phyloP scores from a whole-genome alignment of 2,797 vertebrate genomes.

The Ctenochaetus hawaiiensis region DNA sequence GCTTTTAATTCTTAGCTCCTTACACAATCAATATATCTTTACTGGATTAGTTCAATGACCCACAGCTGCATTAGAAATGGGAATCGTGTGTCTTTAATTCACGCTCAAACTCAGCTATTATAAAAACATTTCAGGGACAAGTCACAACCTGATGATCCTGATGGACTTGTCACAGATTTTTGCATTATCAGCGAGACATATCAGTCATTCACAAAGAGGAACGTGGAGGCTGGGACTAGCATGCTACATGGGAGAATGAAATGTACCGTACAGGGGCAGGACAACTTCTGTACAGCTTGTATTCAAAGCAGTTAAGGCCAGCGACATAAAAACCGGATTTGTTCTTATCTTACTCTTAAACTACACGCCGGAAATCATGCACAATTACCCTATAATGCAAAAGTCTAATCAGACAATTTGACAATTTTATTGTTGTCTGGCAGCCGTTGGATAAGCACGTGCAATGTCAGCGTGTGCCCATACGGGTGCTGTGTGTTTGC shows the following conservation, averaged over 20 bases:
- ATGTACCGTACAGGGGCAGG: not conserved
- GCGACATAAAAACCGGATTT: not conserved
- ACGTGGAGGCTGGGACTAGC: not conserved
- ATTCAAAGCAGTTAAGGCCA: not conserved
- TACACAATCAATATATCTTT: not conserved
- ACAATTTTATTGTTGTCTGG: not conserved
- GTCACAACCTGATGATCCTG: slow-evolving; percentile 1
- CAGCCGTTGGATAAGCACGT: slow-evolving; percentile 55
- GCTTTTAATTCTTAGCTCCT: not conserved
- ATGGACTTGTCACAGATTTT: not conserved
- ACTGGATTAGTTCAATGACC: not conserved
- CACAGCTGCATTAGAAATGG: too few relatives aligned
- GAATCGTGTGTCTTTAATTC: too few relatives aligned
- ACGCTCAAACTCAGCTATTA: not conserved
- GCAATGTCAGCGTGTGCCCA: slow-evolving; percentile 37
- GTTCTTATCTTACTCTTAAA: not conserved
- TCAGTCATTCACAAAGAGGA: not conserved
- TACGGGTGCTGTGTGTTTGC: not conserved
- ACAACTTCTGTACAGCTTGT: not conserved
- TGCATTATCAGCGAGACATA: not conserved
- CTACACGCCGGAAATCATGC: accelerated
- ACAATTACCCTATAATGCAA: accelerated
- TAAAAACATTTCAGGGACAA: not conserved
- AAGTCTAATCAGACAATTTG: not conserved
- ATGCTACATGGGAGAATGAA: not conserved